Conservation (phyloP, 2,888 invertebrate species). For the Andricus curvator region DNA sequence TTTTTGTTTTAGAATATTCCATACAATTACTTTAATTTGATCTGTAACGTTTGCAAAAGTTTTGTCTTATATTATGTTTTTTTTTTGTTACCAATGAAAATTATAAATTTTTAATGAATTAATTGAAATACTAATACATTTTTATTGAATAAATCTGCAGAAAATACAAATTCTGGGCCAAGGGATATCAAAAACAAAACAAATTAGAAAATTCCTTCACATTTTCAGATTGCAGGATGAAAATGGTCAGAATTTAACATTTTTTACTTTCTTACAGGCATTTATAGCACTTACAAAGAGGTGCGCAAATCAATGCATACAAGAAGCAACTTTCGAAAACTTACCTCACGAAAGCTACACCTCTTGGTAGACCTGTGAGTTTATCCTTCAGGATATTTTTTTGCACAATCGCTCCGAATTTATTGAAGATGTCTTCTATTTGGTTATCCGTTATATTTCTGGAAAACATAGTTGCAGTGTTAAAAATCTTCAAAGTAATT, state of each 20-base stretch:
- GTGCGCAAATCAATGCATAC: neutral
- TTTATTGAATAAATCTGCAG: too few species aligned
- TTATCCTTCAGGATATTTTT: constrained; percentile 94
- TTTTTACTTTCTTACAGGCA: too few species aligned
- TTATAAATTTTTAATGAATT: neutral
- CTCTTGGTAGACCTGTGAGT: constrained; percentile 91
- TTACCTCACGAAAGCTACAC: constrained; percentile 95
- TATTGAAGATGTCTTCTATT: constrained; percentile 90
- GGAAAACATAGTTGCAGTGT: constrained; percentile 49
- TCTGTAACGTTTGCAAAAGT: neutral
- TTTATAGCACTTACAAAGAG: too few species aligned
- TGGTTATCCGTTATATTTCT: constrained; percentile 89
- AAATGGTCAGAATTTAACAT: too few species aligned
- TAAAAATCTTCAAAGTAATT: constrained; percentile 27
- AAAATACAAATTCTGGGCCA: neutral
- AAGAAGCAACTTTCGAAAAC: neutral
- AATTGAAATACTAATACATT: constrained; percentile 35
- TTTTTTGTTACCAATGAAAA: too few species aligned
- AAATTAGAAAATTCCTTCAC: too few species aligned
- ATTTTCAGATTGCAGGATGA: too few species aligned
- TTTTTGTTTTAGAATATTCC: neutral
- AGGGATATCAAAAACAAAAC: neutral
- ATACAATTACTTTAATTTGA: too few species aligned
- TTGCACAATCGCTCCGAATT: constrained; percentile 94
- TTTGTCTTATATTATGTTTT: too few species aligned